Evolutionary conservation across 2,888 invertebrate genomes (phyloP).

Genomic region (Spicauda simplicius): DNA sequence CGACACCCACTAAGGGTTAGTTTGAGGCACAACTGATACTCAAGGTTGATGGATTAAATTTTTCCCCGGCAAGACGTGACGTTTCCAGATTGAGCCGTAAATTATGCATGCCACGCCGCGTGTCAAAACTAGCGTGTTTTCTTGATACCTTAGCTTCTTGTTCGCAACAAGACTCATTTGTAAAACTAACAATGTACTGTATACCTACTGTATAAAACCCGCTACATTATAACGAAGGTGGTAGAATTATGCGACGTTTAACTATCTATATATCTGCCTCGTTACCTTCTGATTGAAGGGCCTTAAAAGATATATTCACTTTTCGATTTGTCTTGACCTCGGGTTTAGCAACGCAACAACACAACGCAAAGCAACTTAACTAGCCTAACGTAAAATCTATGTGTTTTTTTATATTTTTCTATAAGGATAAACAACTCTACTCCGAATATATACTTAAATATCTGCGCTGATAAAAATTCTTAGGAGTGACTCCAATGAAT

Average conservation of each 20-base stretch:
- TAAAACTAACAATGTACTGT: neutral
- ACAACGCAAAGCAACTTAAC: too few species aligned
- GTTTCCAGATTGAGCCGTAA: constrained; percentile 57
- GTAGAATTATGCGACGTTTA: too few species aligned
- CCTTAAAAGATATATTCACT: too few species aligned
- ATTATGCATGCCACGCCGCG: constrained; percentile 54
- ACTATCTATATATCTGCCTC: too few species aligned
- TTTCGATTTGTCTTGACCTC: too few species aligned
- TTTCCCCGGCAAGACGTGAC: constrained; percentile 72
- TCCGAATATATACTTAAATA: too few species aligned
- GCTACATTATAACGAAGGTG: too few species aligned
- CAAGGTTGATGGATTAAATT: constrained; percentile 76
- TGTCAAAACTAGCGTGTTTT: constrained; percentile 50
- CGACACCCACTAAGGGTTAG: constrained; percentile 36
- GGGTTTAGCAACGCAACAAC: too few species aligned
- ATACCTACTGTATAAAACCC: neutral
- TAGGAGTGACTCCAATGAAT: neutral
- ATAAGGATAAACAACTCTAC: neutral
- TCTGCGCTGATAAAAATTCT: neutral
- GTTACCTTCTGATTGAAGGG: too few species aligned
- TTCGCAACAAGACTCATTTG: constrained; percentile 33
- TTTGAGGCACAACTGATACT: constrained; percentile 11
- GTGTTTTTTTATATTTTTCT: too few species aligned
- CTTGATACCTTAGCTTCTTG: constrained; percentile 50
- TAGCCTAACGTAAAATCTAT: too few species aligned